Evolutionary conservation across 2,113 vertebrate species (phyloP), one percentile per base, ranked within the genome.

Genomic region (Megaleporinus macrocephalus): DNA sequence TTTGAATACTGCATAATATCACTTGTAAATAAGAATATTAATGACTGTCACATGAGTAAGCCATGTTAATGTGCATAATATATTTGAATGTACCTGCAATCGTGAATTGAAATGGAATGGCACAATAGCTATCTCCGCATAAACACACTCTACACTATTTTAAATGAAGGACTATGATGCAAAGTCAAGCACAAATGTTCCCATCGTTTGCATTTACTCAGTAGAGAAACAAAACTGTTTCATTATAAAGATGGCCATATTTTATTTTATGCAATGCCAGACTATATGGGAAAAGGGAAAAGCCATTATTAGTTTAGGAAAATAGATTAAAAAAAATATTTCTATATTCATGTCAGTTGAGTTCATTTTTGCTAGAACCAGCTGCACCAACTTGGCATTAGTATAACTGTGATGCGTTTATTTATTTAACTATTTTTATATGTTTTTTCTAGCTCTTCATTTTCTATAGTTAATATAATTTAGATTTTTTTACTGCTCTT

Each of bases 11-110:
- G 89, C 79, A 71, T 71, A 82, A 83, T 41, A 87, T 79, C 88
- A 87, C 89, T 85, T 90, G 90, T 92, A 88, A 82, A 83, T 90
- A 88, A 82, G 80, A 86, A 87, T 89, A 87, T 75, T 88, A 89
- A 90, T 87, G 87, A 87, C 86, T 89, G 82, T 88, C 85, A 85
- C 84, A 81, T 84, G 84, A 88, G 75, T 90, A 84, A 84, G 86
- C 86, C 87, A 91, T 90, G 84, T 86, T 90, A 81, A 82, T 89
- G 88, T 91, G 86, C 88, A 90, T 87, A 88, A 30, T 74, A 51
- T 83, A 82, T 84, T 82, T 83, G 85, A 91, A 90, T 91, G 90
- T 92, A 87, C 78, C 76, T 80, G 22, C 24, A 65, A 87, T 78
- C 62, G 79, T 57, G 70, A 85, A 87, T 85, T 47, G 79, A 80